Conservation (phyloP, 2,888 invertebrate species). For the Caprella mutica region DNA sequence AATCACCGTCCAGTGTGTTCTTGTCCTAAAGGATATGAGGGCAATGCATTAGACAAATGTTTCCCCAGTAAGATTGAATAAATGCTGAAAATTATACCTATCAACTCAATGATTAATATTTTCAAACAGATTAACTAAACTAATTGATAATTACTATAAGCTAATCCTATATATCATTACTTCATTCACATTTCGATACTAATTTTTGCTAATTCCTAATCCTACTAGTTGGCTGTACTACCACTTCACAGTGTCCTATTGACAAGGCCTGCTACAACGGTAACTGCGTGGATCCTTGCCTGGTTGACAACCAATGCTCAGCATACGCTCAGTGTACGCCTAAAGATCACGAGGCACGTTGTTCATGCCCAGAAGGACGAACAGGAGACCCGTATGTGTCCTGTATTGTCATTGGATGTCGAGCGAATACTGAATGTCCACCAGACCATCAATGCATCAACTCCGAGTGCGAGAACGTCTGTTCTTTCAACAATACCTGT, state of each 20-base stretch:
- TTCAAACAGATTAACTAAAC: not conserved
- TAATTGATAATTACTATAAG: not conserved
- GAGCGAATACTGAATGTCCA: conserved; percentile 70
- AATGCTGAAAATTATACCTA: not conserved
- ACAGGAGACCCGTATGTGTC: conserved; percentile 38
- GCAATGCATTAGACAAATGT: conserved; percentile 72
- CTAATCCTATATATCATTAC: too few relatives aligned
- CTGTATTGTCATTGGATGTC: conserved; percentile 55
- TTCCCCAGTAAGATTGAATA: conserved; percentile 44
- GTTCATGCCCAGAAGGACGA: conserved; percentile 39
- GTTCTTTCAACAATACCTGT: conserved; percentile 43
- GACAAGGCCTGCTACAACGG: conserved; percentile 70
- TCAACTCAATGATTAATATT: not conserved
- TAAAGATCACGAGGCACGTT: conserved; percentile 38
- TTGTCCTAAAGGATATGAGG: conserved; percentile 69
- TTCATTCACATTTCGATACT: too few relatives aligned
- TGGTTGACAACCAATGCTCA: conserved; percentile 60
- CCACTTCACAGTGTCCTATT: conserved; percentile 69
- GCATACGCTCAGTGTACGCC: conserved; percentile 38
- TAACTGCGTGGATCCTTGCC: conserved; percentile 67
- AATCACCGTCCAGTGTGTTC: conserved; percentile 78
- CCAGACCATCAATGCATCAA: conserved; percentile 56
- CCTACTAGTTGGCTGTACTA: conserved; percentile 62
- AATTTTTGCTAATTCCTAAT: too few relatives aligned
- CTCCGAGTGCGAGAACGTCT: conserved; percentile 58